phyloP scores from a whole-genome alignment of 2,113 vertebrate species.

The Mastomys natalensis region DNA sequence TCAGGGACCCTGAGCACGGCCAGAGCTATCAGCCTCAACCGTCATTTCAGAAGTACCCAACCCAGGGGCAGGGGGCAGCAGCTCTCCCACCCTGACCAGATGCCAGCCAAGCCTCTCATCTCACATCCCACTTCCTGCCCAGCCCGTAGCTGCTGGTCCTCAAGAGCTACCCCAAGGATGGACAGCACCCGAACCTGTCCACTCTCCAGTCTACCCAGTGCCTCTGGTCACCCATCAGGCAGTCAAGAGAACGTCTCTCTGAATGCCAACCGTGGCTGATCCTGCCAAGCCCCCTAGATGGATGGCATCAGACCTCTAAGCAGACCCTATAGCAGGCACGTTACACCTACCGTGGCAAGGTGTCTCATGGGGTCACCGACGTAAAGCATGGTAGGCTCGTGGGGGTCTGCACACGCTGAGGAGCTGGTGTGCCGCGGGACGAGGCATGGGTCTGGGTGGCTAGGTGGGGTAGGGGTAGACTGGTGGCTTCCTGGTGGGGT shows the following conservation, averaged over 20 bases:
- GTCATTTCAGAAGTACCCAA: neutral
- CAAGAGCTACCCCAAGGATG: neutral
- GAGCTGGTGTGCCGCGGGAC: conserved; percentile 72
- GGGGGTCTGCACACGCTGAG: conserved; percentile 71
- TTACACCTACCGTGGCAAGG: conserved; percentile 92
- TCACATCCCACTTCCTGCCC: neutral
- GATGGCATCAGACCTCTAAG: rapidly evolving
- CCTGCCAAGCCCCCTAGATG: neutral
- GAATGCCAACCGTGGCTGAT: rapidly evolving
- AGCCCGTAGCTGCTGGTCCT: rapidly evolving
- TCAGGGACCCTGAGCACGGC: neutral
- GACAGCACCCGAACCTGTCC: neutral
- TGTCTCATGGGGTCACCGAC: conserved; percentile 89
- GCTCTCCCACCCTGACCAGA: no score
- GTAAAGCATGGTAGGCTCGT: conserved; percentile 92
- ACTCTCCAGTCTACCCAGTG: neutral
- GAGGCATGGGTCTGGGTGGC: conserved; percentile 87
- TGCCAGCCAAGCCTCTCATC: neutral
- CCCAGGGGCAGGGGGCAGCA: no score
- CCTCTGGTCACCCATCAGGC: neutral
- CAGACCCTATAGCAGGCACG: rapidly evolving
- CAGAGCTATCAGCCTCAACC: neutral
- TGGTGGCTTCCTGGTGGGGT: neutral
- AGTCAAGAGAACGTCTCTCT: no score
- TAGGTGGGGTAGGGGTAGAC: neutral